A percentile compares a stretch with the other conserved stretches of the same genome.
Evolutionary conservation across 2,113 vertebrate genomes (phyloP).

Genomic region (Lepisosteus oculatus): DNA sequence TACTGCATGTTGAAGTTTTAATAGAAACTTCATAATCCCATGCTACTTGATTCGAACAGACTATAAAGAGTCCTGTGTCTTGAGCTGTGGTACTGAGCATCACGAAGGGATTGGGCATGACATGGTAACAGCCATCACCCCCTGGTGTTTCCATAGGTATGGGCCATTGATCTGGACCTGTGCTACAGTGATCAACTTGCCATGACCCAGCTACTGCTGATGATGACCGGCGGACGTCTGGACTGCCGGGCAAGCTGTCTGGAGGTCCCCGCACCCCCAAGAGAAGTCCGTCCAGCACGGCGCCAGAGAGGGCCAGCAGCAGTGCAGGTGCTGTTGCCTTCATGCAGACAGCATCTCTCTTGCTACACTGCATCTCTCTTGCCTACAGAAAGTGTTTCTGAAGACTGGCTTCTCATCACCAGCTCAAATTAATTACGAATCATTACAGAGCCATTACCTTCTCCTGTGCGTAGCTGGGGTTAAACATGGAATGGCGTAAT

Average conservation of each 20-base stretch:
- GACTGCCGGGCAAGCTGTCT: slow-evolving; percentile 61
- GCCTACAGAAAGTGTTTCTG: slow-evolving; percentile 9
- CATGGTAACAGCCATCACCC: too few relatives aligned
- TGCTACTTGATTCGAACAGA: too few relatives aligned
- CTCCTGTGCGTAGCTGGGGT: slow-evolving; percentile 16
- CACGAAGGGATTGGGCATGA: neutral
- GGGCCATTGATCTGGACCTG: slow-evolving; percentile 82
- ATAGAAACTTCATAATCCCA: too few relatives aligned
- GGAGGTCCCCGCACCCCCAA: slow-evolving; percentile 45
- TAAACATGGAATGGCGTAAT: slow-evolving; percentile 21
- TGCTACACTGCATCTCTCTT: neutral
- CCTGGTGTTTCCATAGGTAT: slow-evolving; percentile 63
- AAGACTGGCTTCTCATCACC: neutral
- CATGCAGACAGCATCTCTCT: neutral
- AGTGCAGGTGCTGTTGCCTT: neutral
- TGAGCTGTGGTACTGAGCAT: neutral
- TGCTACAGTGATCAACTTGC: slow-evolving; percentile 88
- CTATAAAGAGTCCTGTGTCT: too few relatives aligned
- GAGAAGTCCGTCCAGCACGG: slow-evolving; percentile 11
- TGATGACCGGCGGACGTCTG: slow-evolving; percentile 75
- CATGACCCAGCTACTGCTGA: slow-evolving; percentile 80
- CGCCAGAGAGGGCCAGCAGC: slow-evolving; percentile 32
- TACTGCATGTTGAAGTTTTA: too few relatives aligned
- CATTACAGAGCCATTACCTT: slow-evolving; percentile 27
- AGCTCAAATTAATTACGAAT: slow-evolving; percentile 21